Evolutionary conservation across 37 sponge, comb jelly and placozoan species (phyloP).

Genomic region (Theonella swinhoei): DNA sequence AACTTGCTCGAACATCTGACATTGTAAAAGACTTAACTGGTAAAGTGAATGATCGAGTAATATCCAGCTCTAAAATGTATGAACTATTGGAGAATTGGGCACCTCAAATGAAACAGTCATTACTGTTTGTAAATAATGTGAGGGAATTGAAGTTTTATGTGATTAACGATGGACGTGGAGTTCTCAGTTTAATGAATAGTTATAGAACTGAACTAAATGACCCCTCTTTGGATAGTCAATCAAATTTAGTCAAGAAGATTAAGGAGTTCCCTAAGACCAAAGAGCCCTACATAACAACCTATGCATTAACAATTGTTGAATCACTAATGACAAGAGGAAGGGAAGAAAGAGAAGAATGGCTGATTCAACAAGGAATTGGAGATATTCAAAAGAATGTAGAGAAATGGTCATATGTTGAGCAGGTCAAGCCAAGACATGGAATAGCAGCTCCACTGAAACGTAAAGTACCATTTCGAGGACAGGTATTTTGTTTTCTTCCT

Average conservation of each 20-base stretch:
- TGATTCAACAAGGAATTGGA: slow-evolving; percentile 70
- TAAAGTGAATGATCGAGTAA: neutral
- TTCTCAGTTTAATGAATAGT: neutral
- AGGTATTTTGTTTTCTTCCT: slow-evolving; percentile 77
- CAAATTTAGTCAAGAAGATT: neutral
- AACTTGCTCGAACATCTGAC: slow-evolving; percentile 22
- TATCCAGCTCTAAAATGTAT: slow-evolving; percentile 17
- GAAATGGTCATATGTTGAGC: slow-evolving; percentile 24
- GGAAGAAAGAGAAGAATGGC: slow-evolving; percentile 35
- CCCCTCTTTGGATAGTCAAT: neutral
- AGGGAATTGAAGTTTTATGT: slow-evolving; percentile 32
- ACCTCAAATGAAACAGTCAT: slow-evolving; percentile 36
- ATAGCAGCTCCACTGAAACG: slow-evolving; percentile 36
- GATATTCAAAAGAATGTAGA: slow-evolving; percentile 19
- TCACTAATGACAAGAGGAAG: neutral
- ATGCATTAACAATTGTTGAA: slow-evolving; percentile 12
- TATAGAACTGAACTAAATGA: neutral
- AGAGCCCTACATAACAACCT: neutral
- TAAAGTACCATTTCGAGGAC: slow-evolving; percentile 1
- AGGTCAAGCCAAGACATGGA: slow-evolving; percentile 62
- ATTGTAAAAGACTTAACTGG: slow-evolving; percentile 1
- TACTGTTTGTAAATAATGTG: slow-evolving; percentile 53
- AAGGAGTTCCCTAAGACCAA: neutral
- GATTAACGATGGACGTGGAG: slow-evolving; percentile 3
- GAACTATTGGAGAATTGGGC: slow-evolving; percentile 24